Conservation (phyloP, 2,113 vertebrate species). For the Eira barbara region DNA sequence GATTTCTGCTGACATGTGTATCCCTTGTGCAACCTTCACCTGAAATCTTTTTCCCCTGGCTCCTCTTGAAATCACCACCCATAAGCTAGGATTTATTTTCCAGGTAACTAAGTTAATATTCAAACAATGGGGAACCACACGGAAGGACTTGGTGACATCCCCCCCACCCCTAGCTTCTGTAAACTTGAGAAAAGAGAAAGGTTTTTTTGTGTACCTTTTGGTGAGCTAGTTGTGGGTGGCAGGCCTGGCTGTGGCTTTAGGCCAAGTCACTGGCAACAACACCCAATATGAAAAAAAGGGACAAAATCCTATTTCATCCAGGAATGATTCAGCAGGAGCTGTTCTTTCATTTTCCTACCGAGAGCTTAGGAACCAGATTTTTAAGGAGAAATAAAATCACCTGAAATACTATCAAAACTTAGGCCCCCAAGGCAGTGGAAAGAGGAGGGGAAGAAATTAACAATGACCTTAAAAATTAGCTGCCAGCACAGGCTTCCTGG, state of each 20-base stretch:
- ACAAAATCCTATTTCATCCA: conserved; percentile 61
- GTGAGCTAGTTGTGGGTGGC: conserved; percentile 26
- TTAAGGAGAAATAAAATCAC: conserved; percentile 10
- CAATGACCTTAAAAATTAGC: conserved; percentile 73
- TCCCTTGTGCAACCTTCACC: conserved; percentile 24
- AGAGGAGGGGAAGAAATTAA: conserved; percentile 30
- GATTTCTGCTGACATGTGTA: conserved; percentile 53
- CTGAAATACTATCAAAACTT: not conserved
- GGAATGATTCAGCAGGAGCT: conserved; percentile 72
- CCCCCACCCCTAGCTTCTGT: not conserved
- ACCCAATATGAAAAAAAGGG: not conserved
- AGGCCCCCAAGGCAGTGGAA: not conserved
- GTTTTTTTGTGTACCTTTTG: not conserved
- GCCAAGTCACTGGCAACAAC: conserved; percentile 52
- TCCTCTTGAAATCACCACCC: conserved; percentile 26
- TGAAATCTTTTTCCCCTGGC: not conserved
- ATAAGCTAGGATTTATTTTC: conserved; percentile 27
- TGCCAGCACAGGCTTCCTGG: conserved; percentile 55
- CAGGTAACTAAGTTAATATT: conserved; percentile 55
- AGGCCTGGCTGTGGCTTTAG: conserved; percentile 4
- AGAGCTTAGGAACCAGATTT: not conserved
- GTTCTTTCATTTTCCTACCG: conserved; percentile 41
- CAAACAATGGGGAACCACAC: conserved; percentile 11
- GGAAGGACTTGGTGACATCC: not conserved
- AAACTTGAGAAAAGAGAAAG: conserved; percentile 3